phyloP scores from a whole-genome alignment of 2,888 invertebrate genomes.

The Eupithecia pulchellata region DNA sequence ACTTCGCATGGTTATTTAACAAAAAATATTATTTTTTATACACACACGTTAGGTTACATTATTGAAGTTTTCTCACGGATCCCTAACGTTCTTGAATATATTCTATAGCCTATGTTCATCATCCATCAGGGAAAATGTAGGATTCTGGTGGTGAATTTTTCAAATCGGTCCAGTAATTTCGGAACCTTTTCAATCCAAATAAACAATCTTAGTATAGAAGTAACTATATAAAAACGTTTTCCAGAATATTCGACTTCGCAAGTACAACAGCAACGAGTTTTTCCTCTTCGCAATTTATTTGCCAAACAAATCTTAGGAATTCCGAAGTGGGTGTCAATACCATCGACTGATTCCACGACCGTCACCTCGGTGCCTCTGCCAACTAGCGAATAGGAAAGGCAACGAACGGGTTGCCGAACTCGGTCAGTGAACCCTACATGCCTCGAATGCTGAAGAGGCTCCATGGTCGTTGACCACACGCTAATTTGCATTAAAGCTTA shows the following conservation, averaged over 20 bases:
- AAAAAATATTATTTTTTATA: no score
- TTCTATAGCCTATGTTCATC: no score
- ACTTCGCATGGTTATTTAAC: no score
- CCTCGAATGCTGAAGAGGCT: constrained; percentile 70
- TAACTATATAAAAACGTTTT: no score
- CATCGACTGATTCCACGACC: constrained; percentile 57
- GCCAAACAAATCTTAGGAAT: background rate
- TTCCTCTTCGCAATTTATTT: background rate
- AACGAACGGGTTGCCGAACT: constrained; percentile 75
- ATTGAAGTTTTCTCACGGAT: no score
- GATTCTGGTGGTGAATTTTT: no score
- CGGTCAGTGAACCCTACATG: constrained; percentile 76
- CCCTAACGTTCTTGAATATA: no score
- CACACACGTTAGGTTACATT: no score
- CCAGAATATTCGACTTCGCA: background rate
- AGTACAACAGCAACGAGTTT: background rate
- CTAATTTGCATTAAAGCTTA: constrained; percentile 45
- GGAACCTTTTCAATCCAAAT: no score
- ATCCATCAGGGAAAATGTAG: no score
- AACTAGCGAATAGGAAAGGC: constrained; percentile 61
- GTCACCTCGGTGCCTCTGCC: constrained; percentile 74
- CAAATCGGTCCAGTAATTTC: no score
- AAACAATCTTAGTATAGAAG: no score
- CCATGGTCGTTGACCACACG: constrained; percentile 54
- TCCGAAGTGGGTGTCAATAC: constrained; percentile 53